Evolutionary conservation across 2,888 invertebrate species (phyloP).

Genomic region (Aleiodes alternator): DNA sequence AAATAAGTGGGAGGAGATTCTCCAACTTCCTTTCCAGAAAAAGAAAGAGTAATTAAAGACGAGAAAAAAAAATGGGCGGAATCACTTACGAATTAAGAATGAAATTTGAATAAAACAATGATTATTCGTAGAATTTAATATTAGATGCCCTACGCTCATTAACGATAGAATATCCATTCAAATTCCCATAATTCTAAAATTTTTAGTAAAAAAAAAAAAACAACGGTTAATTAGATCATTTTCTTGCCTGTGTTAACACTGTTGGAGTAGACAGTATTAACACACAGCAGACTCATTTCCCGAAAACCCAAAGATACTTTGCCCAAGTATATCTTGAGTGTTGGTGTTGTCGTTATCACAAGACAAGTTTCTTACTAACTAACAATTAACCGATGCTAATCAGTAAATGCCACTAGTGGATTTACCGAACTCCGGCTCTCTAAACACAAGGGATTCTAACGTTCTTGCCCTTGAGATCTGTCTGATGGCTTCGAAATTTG

Average conservation of each 20-base stretch:
- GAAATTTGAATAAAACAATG: too few species aligned
- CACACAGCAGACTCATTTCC: slow-evolving; percentile 36
- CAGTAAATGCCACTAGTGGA: slow-evolving; percentile 32
- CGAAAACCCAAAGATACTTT: slow-evolving; percentile 47
- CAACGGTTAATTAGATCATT: neutral
- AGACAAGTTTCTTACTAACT: slow-evolving; percentile 71
- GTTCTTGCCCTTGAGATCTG: slow-evolving; percentile 29
- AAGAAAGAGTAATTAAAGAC: slow-evolving; percentile 52
- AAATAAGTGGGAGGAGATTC: too few species aligned
- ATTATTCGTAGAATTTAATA: too few species aligned
- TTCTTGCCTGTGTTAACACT: slow-evolving; percentile 5
- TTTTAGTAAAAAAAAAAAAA: too few species aligned
- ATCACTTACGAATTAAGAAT: too few species aligned
- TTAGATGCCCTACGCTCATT: too few species aligned
- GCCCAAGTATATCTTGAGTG: slow-evolving; percentile 20
- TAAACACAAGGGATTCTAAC: slow-evolving; percentile 10
- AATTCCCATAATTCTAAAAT: too few species aligned
- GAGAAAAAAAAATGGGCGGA: too few species aligned
- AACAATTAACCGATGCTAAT: slow-evolving; percentile 70
- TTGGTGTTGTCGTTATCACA: slow-evolving; percentile 62
- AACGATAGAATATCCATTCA: too few species aligned
- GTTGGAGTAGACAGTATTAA: neutral
- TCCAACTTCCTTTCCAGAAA: slow-evolving; percentile 22
- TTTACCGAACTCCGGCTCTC: neutral
- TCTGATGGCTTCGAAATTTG: slow-evolving; percentile 1